Percentiles rank a stretch among this genome's conserved stretches.
These are phyloP conservation scores for Phoenicopterus ruber DNA, from an alignment of 2,113 vertebrate species.

Conservation along the genomic window DNA sequence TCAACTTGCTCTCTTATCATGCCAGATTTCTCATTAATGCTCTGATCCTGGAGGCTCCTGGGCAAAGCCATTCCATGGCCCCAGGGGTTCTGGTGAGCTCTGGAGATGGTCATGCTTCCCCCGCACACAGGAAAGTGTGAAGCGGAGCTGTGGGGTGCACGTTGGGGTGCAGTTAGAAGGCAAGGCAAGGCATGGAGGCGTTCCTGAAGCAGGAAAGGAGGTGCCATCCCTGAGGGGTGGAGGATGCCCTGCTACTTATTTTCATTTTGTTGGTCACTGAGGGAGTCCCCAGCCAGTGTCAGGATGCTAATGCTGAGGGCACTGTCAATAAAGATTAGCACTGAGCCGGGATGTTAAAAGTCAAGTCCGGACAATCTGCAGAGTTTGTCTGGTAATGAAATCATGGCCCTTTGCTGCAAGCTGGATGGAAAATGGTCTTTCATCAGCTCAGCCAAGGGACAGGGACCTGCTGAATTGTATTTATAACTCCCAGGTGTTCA, in stretches of 20 bases:
- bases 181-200: neutral
- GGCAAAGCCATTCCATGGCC: fast-evolving
- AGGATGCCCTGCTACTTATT: neutral
- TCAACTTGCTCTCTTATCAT: fast-evolving
- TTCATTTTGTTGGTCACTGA: neutral
- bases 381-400: neutral
- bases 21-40: neutral
- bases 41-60: neutral
- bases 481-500: neutral
- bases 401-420: neutral
- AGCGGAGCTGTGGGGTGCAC: neutral
- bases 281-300: neutral
- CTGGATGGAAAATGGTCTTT: neutral
- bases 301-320: neutral
- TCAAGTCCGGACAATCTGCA: neutral
- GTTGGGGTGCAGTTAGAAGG: neutral
- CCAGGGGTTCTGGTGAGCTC: neutral
- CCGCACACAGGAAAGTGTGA: neutral
- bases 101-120: no score
- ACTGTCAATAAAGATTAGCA: neutral
- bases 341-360: neutral
- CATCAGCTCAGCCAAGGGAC: neutral
- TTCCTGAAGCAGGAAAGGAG: neutral
- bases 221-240: neutral
- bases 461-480: neutral